phyloP scores from a whole-genome alignment of 2,113 vertebrate genomes.

The Penelope pileata region DNA sequence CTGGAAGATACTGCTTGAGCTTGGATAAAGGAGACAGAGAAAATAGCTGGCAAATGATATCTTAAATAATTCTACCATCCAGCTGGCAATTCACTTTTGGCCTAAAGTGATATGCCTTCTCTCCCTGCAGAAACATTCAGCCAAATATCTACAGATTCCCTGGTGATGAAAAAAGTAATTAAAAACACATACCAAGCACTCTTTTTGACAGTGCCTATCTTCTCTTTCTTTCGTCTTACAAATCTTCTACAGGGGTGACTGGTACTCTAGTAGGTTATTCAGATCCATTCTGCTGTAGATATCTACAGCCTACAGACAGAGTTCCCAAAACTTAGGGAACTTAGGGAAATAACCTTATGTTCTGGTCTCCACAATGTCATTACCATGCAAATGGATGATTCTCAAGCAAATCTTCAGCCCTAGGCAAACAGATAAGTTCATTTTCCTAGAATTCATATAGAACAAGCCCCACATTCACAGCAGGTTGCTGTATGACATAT shows the following conservation, averaged over 20 bases:
- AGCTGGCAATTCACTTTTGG: background rate
- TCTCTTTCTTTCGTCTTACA: background rate
- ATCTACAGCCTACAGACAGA: fast-evolving
- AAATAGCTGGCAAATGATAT: background rate
- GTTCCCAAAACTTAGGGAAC: background rate
- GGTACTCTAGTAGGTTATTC: background rate
- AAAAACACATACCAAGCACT: background rate
- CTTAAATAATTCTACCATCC: background rate
- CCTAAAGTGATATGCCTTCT: background rate
- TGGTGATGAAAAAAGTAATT: background rate
- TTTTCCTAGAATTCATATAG: background rate
- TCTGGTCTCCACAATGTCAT: background rate
- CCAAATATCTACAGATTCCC: background rate
- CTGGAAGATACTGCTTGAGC: background rate
- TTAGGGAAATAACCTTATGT: background rate
- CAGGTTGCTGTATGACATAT: background rate
- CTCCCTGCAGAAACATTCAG: background rate
- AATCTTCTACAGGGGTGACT: background rate
- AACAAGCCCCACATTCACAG: background rate
- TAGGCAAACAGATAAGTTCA: background rate
- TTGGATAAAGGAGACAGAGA: background rate
- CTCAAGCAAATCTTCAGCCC: background rate
- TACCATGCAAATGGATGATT: background rate
- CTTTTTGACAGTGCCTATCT: background rate
- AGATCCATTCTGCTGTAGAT: background rate